Evolutionary conservation across 2,888 invertebrate species (phyloP).

Genomic region (Calephelis perditalis): DNA sequence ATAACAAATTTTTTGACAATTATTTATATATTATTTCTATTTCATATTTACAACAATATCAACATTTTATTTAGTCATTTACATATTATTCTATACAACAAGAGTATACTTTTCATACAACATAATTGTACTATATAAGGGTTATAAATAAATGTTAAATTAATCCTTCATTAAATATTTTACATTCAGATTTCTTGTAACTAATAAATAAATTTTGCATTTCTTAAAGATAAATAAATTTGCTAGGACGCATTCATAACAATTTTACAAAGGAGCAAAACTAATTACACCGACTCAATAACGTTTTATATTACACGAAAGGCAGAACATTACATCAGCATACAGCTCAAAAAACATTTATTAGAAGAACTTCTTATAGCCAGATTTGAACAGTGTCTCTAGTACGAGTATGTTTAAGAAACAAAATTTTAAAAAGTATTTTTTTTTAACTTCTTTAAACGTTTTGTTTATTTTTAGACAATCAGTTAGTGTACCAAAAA

Average conservation of each 20-base stretch:
- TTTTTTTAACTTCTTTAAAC: too few relatives aligned
- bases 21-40: conserved; percentile 43
- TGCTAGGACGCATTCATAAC: too few relatives aligned
- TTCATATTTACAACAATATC: conserved; percentile 67
- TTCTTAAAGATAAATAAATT: neutral
- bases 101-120: conserved; percentile 24
- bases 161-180: neutral
- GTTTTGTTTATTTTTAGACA: too few relatives aligned
- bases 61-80: conserved; percentile 43
- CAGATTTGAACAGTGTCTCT: neutral
- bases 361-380: neutral
- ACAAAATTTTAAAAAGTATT: too few relatives aligned
- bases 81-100: conserved; percentile 28
- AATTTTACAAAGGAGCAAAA: too few relatives aligned
- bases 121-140: too few relatives aligned
- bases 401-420: too few relatives aligned
- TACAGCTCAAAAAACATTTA: too few relatives aligned
- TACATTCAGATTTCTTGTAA: neutral
- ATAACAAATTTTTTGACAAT: neutral
- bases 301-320: too few relatives aligned
- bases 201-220: neutral
- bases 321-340: too few relatives aligned
- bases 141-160: neutral
- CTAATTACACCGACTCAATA: too few relatives aligned
- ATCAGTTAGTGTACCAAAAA: too few relatives aligned